Percentiles rank a stretch among this genome's conserved stretches.
Evolutionary conservation across 1,140 invertebrate genomes (phyloP).

Genomic region (Oreohelix idahoensis): DNA sequence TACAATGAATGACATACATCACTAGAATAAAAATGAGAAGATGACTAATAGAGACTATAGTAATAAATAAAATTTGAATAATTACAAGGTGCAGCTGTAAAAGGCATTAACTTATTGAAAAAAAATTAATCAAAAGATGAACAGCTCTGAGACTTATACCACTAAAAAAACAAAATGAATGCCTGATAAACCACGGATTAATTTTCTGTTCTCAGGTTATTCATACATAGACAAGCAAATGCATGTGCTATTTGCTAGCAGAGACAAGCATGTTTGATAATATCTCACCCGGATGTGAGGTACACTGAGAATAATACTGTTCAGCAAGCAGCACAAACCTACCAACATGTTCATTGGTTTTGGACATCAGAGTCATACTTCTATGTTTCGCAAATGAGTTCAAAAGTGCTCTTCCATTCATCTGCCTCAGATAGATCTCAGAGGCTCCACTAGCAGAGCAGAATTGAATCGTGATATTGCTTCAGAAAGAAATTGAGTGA

Average conservation of each 20-base stretch:
- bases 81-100: no score
- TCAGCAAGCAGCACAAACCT: constrained; percentile 56
- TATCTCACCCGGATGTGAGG: constrained; percentile 64
- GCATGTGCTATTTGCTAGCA: constrained; percentile 67
- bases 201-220: no score
- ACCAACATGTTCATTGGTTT: constrained; percentile 31
- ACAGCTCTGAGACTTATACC: no score
- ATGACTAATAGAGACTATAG: no score
- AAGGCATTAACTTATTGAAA: no score
- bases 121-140: no score
- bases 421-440: constrained; percentile 66
- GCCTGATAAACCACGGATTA: no score
- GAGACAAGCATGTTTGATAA: constrained; percentile 73
- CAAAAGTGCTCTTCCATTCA: constrained; percentile 67
- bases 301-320: constrained; percentile 57
- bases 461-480: constrained; percentile 74
- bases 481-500: constrained; percentile 72
- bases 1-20: no score
- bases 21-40: no score
- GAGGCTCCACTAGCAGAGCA: constrained; percentile 70
- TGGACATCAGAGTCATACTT: constrained; percentile 46
- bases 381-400: constrained; percentile 64
- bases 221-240: constrained; percentile 64
- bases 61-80: no score
- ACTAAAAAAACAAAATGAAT: no score